Conservation (phyloP, 1,140 invertebrate genomes). For the Drosophila pallidifrons region DNA sequence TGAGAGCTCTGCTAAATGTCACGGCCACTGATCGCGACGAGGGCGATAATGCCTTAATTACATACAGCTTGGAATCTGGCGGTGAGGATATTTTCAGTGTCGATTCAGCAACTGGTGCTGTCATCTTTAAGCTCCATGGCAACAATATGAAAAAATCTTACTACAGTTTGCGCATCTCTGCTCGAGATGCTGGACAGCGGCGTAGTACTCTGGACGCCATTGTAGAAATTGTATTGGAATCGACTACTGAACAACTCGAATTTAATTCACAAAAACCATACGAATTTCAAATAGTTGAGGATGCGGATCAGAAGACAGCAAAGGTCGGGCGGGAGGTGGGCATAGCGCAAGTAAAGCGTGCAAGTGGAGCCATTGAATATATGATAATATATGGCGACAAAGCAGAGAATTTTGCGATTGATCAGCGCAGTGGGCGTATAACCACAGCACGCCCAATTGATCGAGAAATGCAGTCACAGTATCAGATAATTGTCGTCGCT, state of each 20-base stretch:
- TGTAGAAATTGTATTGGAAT: constrained; percentile 92
- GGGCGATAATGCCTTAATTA: constrained; percentile 92
- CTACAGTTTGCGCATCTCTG: constrained; percentile 91
- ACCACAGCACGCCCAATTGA: constrained; percentile 93
- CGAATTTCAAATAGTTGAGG: constrained; percentile 92
- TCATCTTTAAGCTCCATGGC: constrained; percentile 88
- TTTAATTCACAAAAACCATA: constrained; percentile 91
- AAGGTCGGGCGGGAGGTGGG: constrained; percentile 90
- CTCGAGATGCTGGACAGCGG: constrained; percentile 91
- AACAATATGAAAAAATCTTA: constrained; percentile 86
- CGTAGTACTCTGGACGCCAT: constrained; percentile 89
- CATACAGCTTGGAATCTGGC: constrained; percentile 91
- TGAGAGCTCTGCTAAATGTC: constrained; percentile 88
- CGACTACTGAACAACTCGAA: constrained; percentile 89
- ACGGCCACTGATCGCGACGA: constrained; percentile 92
- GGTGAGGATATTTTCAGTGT: constrained; percentile 91
- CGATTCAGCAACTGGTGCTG: constrained; percentile 90
- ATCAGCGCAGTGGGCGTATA: constrained; percentile 92
- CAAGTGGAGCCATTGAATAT: constrained; percentile 86
- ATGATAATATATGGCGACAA: constrained; percentile 94
- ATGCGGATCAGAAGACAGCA: constrained; percentile 87
- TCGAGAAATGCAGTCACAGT: constrained; percentile 91
- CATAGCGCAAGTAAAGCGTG: constrained; percentile 88
- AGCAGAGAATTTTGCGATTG: constrained; percentile 91
- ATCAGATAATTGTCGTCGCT: constrained; percentile 92